Conservation (phyloP, 2,888 invertebrate species). For the Chloroclystis v-ata region DNA sequence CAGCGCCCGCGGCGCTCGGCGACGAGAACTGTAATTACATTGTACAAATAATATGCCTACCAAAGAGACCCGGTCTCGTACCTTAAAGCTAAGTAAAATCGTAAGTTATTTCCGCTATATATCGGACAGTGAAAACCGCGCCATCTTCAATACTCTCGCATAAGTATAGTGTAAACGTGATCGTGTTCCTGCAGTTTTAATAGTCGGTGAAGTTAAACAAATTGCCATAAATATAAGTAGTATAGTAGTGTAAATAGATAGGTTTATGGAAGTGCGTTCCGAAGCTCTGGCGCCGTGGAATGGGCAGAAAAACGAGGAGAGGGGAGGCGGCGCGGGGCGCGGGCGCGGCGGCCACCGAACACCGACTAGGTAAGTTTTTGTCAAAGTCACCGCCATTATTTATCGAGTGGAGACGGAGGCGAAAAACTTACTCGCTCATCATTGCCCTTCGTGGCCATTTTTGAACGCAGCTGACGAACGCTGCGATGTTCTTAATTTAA, state of each 20-base stretch:
- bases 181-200: constrained; percentile 78
- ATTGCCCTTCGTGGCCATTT: constrained; percentile 69
- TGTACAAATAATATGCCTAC: constrained; percentile 79
- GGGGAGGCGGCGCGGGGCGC: constrained; percentile 37
- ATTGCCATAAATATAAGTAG: constrained; percentile 79
- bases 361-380: constrained; percentile 77
- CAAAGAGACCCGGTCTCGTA: constrained; percentile 80
- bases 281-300: constrained; percentile 68
- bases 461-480: constrained; percentile 67
- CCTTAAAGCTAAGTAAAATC: constrained; percentile 75
- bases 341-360: constrained; percentile 73
- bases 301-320: constrained; percentile 66
- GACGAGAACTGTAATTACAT: constrained; percentile 69
- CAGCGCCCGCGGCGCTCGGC: constrained; percentile 57
- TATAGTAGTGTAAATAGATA: constrained; percentile 75
- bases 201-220: constrained; percentile 78
- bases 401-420: constrained; percentile 77
- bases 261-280: constrained; percentile 65
- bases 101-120: constrained; percentile 69
- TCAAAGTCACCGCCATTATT: constrained; percentile 77
- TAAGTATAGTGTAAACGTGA: constrained; percentile 77
- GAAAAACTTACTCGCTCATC: constrained; percentile 73
- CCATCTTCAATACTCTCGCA: constrained; percentile 76
- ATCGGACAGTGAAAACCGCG: constrained; percentile 69
- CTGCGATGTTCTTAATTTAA: constrained; percentile 75